A percentile compares a stretch with the other conserved stretches of the same genome.
phyloP scores from a whole-genome alignment of 2,888 invertebrate genomes.

The Lagria hirta region DNA sequence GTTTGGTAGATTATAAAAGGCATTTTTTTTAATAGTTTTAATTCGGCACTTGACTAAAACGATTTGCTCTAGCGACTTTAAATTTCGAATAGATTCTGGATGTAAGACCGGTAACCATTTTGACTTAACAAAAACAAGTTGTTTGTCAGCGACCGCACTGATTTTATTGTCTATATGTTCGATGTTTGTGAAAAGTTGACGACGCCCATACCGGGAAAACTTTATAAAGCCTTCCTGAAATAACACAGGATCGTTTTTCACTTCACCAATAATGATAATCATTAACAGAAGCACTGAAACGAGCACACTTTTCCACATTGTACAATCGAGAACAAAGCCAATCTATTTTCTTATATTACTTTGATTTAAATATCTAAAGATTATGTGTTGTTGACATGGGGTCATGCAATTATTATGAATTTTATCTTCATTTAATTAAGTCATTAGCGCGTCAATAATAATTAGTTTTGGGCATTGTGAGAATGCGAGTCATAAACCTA shows the following conservation, averaged over 20 bases:
- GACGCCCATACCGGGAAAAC: constrained; percentile 2
- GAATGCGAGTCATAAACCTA: no score
- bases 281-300: neutral
- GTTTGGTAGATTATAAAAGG: constrained; percentile 33
- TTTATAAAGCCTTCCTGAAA: constrained; percentile 12
- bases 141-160: constrained; percentile 8
- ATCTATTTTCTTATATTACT: constrained; percentile 4
- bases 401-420: constrained; percentile 2
- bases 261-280: neutral
- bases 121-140: constrained; percentile 3
- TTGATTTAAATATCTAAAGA: constrained; percentile 1
- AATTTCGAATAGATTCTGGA: constrained; percentile 11
- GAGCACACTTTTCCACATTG: neutral
- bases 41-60: constrained; percentile 1
- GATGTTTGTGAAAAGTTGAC: constrained; percentile 14
- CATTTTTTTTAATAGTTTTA: constrained; percentile 3
- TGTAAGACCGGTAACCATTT: constrained; percentile 9
- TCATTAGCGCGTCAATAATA: no score
- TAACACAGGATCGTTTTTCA: neutral
- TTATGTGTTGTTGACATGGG: neutral
- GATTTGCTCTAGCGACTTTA: constrained; percentile 3
- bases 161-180: constrained; percentile 12
- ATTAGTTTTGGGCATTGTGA: no score
- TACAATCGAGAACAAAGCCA: neutral
- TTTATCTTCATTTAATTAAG: no score